Evolutionary conservation across 2,888 invertebrate genomes (phyloP).

Genomic region (Cerastoderma edule): DNA sequence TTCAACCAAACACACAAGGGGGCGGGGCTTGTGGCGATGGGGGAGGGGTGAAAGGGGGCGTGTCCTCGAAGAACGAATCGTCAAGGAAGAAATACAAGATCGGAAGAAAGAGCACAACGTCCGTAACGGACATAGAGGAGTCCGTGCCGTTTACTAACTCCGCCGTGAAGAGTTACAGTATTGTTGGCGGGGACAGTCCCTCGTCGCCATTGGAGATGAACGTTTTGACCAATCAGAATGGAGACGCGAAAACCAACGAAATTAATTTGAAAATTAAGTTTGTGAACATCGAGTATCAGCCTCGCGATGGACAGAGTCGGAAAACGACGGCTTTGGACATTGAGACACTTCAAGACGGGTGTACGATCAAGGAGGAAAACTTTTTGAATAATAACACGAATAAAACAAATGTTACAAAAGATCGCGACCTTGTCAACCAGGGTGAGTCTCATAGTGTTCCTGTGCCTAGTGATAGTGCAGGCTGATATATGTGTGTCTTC

Average conservation of each 20-base stretch:
- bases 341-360: slow-evolving; percentile 44
- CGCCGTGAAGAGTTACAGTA: slow-evolving; percentile 26
- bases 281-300: slow-evolving; percentile 47
- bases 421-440: neutral
- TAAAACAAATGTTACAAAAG: neutral
- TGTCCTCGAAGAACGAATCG: slow-evolving; percentile 13
- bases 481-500: neutral
- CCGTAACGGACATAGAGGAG: slow-evolving; percentile 41
- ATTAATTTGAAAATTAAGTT: slow-evolving; percentile 46
- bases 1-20: neutral
- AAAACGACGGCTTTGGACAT: slow-evolving; percentile 50
- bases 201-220: slow-evolving; percentile 10
- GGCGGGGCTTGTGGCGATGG: slow-evolving; percentile 11
- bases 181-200: slow-evolving; percentile 21
- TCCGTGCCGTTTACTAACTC: slow-evolving; percentile 47
- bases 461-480: neutral
- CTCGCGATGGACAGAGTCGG: slow-evolving; percentile 43
- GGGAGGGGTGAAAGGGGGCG: slow-evolving; percentile 25
- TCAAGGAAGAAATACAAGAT: slow-evolving; percentile 18
- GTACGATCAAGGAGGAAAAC: slow-evolving; percentile 30
- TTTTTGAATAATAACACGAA: slow-evolving; percentile 44
- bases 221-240: slow-evolving; percentile 14
- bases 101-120: slow-evolving; percentile 26
- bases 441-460: neutral
- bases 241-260: slow-evolving; percentile 22